phyloP scores from a whole-genome alignment of 2,797 vertebrate species.

The Rhinoraja longicauda region DNA sequence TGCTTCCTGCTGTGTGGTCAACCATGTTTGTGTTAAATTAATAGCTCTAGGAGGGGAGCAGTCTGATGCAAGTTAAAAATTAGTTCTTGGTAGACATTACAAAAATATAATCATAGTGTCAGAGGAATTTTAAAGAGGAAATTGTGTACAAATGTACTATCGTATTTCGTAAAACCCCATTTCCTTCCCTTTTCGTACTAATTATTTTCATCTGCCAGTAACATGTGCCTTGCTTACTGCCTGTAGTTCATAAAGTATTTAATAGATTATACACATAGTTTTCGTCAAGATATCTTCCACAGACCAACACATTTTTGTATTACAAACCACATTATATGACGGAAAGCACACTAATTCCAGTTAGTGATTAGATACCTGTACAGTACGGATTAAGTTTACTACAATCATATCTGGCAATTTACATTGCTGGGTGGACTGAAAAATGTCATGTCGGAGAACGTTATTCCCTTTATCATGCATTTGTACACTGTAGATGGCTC shows the following conservation, averaged over 20 bases:
- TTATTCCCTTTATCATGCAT: too few species aligned
- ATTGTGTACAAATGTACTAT: background rate
- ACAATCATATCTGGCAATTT: too few species aligned
- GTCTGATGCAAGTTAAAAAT: background rate
- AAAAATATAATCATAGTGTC: background rate
- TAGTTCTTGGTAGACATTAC: background rate
- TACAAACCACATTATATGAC: background rate
- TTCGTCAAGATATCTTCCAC: background rate
- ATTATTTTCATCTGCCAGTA: background rate
- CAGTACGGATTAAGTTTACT: too few species aligned
- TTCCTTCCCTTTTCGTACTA: slow-evolving; percentile 21
- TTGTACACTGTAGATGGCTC: too few species aligned
- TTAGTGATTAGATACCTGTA: too few species aligned
- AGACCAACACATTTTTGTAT: background rate
- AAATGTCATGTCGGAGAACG: too few species aligned
- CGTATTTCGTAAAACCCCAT: background rate
- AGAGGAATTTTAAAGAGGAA: background rate
- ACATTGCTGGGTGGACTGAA: too few species aligned
- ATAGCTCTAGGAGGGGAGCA: background rate
- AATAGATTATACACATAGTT: background rate
- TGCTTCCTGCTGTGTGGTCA: background rate
- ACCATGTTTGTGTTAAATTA: background rate
- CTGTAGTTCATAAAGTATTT: background rate
- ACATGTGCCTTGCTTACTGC: background rate
- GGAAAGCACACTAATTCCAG: too few species aligned